phyloP scores from a whole-genome alignment of 1,140 invertebrate species.

The Tetramorium simillimum region DNA sequence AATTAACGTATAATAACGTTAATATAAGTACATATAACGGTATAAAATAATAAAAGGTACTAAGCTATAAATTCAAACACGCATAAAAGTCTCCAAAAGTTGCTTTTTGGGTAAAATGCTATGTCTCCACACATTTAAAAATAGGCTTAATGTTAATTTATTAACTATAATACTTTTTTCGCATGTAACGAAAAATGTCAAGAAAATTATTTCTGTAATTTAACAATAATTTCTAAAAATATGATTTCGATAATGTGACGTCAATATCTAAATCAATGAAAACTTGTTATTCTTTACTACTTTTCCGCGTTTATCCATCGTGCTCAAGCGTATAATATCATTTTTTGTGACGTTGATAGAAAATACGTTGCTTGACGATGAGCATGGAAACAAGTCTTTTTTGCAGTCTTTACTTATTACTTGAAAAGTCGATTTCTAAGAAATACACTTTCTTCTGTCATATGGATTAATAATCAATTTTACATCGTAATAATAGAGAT shows the following conservation, averaged over 20 bases:
- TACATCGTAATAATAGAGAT: not conserved
- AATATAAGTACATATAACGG: constrained; percentile 14
- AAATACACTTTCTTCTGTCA: not conserved
- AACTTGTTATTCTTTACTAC: not conserved
- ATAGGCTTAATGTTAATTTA: not conserved
- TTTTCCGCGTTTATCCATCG: not conserved
- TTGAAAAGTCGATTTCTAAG: constrained; percentile 3
- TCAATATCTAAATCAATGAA: not conserved
- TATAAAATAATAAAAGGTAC: constrained; percentile 17
- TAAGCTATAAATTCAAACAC: not conserved
- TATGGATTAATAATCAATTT: not conserved
- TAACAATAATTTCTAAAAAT: constrained; percentile 3
- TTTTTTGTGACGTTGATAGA: not conserved
- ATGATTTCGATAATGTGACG: not conserved
- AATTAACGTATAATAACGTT: not conserved
- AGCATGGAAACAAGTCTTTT: not conserved
- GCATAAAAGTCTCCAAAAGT: constrained; percentile 1
- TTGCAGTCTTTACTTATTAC: constrained; percentile 4
- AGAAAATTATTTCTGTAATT: not conserved
- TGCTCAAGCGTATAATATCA: not conserved
- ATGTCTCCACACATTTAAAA: not conserved
- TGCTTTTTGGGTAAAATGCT: not conserved
- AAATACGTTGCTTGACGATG: not conserved
- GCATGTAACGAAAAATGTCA: not conserved
- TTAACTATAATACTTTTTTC: not conserved